phyloP scores from a whole-genome alignment of 1,140 invertebrate species.

The Cyrtorhinus lividipennis region DNA sequence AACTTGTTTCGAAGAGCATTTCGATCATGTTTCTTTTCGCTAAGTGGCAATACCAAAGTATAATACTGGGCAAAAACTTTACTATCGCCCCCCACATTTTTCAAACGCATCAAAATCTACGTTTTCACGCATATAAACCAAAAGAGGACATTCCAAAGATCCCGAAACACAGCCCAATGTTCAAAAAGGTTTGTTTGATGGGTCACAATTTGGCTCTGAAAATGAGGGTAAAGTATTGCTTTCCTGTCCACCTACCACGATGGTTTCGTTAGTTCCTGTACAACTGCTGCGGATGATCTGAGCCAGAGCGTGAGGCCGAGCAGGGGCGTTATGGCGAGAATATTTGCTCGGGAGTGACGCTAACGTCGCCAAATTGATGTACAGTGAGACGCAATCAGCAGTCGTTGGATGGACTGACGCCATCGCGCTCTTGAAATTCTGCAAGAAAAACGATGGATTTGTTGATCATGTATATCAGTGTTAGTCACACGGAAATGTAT shows the following conservation, averaged over 20 bases:
- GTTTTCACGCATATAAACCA: no score
- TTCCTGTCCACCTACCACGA: slow-evolving; percentile 44
- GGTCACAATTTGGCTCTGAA: slow-evolving; percentile 24
- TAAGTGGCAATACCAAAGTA: no score
- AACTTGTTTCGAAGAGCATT: no score
- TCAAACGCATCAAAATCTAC: no score
- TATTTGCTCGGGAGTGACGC: slow-evolving; percentile 58
- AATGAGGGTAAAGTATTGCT: not conserved
- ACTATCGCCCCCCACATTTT: no score
- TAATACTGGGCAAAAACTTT: no score
- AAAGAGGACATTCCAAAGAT: no score
- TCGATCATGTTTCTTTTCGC: no score
- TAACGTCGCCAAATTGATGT: slow-evolving; percentile 55
- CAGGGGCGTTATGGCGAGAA: slow-evolving; percentile 66
- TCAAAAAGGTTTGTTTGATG: no score
- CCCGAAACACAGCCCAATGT: no score
- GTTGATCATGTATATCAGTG: no score
- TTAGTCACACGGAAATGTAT: no score
- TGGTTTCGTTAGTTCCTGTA: slow-evolving; percentile 48
- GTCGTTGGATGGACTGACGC: slow-evolving; percentile 48
- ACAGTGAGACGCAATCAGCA: slow-evolving; percentile 58
- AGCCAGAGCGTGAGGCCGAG: slow-evolving; percentile 56
- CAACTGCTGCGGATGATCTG: slow-evolving; percentile 51
- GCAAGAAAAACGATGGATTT: slow-evolving; percentile 23
- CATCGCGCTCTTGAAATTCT: slow-evolving; percentile 49